phyloP scores from a whole-genome alignment of 2,113 vertebrate species.

The Agapornis roseicollis region DNA sequence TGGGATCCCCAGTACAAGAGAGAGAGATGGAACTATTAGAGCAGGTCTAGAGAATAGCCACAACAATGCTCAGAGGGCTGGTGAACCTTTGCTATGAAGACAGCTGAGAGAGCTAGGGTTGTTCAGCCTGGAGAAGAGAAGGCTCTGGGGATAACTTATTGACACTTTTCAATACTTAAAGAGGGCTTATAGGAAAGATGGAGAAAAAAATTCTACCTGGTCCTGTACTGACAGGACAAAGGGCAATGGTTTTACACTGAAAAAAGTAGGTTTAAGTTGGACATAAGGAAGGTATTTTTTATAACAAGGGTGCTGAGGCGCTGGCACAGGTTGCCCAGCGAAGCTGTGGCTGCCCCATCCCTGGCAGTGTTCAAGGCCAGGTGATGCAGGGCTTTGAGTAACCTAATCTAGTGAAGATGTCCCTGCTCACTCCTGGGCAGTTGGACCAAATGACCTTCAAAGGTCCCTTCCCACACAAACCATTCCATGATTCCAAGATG shows the following conservation, averaged over 20 bases:
- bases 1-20: background rate
- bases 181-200: background rate
- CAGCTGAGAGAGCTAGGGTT: background rate
- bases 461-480: background rate
- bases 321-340: background rate
- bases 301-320: rapidly evolving
- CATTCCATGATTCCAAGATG: background rate
- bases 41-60: background rate
- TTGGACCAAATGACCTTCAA: background rate
- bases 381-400: background rate
- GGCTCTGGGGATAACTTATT: background rate
- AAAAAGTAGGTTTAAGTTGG: background rate
- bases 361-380: background rate
- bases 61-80: background rate
- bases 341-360: background rate
- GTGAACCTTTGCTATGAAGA: background rate
- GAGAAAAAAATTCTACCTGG: background rate
- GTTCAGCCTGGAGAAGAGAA: background rate
- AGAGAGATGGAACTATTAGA: background rate
- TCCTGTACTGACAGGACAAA: background rate
- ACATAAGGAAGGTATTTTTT: background rate
- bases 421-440: background rate
- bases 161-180: background rate
- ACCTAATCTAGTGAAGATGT: background rate
- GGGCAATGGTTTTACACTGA: background rate